Conservation (phyloP, 2,888 invertebrate genomes). For the Rhagonycha lutea region DNA sequence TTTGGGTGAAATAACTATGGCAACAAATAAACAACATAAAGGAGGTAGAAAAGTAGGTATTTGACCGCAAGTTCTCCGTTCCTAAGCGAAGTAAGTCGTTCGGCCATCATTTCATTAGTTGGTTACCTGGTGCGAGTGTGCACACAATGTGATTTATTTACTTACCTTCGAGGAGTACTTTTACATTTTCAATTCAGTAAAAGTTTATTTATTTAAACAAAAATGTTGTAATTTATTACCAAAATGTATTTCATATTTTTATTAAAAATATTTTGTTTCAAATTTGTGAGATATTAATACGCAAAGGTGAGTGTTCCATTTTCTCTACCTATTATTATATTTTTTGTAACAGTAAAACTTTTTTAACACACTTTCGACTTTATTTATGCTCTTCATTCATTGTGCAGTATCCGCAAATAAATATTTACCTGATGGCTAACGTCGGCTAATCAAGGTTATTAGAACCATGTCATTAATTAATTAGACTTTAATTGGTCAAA, state of each 20-base stretch:
- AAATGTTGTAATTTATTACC: background rate
- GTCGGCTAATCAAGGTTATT: background rate
- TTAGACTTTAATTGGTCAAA: background rate
- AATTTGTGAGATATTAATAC: background rate
- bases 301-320: background rate
- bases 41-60: constrained; percentile 35
- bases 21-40: constrained; percentile 42
- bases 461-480: background rate
- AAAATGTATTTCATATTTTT: background rate
- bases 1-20: constrained; percentile 38
- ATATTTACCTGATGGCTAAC: background rate
- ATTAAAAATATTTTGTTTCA: background rate
- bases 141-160: background rate
- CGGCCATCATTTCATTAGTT: constrained; percentile 1
- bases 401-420: background rate
- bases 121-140: background rate
- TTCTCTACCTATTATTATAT: background rate
- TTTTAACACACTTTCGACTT: background rate
- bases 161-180: background rate
- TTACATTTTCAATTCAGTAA: background rate
- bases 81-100: background rate
- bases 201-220: background rate
- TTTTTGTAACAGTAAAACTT: background rate
- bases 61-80: constrained; percentile 31
- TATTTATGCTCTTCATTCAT: background rate